Base-by-base conservation (phyloP, 2,888 invertebrate genomes). In the Tineola bisselliella region DNA sequence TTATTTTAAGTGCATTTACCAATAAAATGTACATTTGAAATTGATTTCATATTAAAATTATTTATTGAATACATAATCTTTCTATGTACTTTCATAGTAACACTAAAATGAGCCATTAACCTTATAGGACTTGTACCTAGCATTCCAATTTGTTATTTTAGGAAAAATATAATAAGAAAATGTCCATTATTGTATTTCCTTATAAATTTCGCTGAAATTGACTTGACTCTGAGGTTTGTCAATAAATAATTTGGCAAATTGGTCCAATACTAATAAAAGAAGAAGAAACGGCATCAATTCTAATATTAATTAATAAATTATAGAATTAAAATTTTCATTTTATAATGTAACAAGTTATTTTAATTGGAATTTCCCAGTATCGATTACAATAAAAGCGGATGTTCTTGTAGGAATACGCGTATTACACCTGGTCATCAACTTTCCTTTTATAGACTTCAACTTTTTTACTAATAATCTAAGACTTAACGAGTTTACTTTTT, bases 381-480 rank as follows among this genome's bases (percentile, higher is more conserved):
- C 38, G 38, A 38, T 38, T 38, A 38, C 38, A 38, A 15, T 48
- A 48, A 44, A 48, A 48, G 48, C 48, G 48, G 48, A 48, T 48
- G 15, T 48, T 48, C 48, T 2, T 17, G 15, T n/a, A 48, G 48
- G 17, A 48, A 13, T 15, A 48, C 2, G 48, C 48, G 6, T 17
- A 48, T 48, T 10, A 48, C 48, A 48, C 48, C 48, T 48, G 48
- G 48, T 13, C 48, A 48, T 48, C 48, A 48, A n/a, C 48, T 48
- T 48, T 48, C 48, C 48, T 48, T 48, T 3, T 48, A 48, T 48
- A 15, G 48, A 48, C 10, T 48, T 48, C 48, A 48, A 3, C 15
- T 48, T 48, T 38, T 48, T 48, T 48, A 17, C 48, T 15, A 38
- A 38, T 38, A 38, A n/a, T 38, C 38, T 38, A 38, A 38, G 38